These are phyloP conservation scores for Pristionchus arcanus DNA, from an alignment of 2,888 invertebrate genomes.

Conservation along the genomic window DNA sequence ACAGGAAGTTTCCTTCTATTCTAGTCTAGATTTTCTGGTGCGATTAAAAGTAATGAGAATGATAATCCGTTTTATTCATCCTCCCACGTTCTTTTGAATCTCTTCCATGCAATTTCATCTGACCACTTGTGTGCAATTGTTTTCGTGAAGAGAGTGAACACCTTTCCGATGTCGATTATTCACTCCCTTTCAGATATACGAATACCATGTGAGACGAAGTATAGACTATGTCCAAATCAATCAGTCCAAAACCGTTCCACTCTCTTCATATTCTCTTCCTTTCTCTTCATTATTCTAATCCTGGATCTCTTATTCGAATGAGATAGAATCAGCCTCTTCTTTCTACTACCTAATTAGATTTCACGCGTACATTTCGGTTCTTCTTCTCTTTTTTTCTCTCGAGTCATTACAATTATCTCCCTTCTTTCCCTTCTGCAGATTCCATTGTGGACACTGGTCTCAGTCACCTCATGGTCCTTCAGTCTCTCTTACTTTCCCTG, in stretches of 20 bases:
- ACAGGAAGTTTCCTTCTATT: background rate
- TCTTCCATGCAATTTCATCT: background rate
- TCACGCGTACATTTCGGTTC: background rate
- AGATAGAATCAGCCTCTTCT: conserved; percentile 10
- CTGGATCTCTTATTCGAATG: background rate
- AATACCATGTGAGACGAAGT: background rate
- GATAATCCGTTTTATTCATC: background rate
- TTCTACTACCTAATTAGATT: conserved; percentile 2
- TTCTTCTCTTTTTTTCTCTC: conserved; percentile 13
- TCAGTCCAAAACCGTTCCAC: background rate
- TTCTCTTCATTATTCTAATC: background rate
- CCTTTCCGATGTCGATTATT: background rate
- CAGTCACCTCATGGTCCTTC: background rate
- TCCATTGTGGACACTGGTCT: background rate
- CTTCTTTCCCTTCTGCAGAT: background rate
- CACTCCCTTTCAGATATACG: background rate
- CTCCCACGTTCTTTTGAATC: background rate
- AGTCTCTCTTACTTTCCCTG: background rate
- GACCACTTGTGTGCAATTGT: background rate
- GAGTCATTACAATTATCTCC: background rate
- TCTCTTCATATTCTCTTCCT: background rate
- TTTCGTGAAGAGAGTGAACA: background rate
- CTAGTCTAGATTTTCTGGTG: background rate
- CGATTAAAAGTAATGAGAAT: background rate
- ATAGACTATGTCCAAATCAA: background rate